Conservation (phyloP, 2,888 invertebrate species). For the Cerastoderma edule region DNA sequence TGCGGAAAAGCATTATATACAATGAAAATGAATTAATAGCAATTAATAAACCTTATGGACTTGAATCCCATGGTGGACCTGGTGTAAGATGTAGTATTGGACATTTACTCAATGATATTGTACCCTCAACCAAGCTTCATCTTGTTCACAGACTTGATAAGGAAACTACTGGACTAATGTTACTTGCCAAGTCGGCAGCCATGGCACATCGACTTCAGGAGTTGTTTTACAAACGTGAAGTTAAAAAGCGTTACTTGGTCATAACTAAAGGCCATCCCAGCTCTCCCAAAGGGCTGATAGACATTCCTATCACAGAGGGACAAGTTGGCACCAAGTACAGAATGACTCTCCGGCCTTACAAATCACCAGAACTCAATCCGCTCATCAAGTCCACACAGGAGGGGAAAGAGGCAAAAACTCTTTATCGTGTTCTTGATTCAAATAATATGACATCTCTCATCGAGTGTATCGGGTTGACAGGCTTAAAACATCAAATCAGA, state of each 20-base stretch:
- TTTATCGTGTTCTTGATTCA: constrained; percentile 80
- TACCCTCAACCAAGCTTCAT: constrained; percentile 66
- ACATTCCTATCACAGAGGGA: constrained; percentile 84
- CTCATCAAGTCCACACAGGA: constrained; percentile 56
- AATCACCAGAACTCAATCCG: constrained; percentile 57
- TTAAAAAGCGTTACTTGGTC: constrained; percentile 84
- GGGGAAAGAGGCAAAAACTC: constrained; percentile 43
- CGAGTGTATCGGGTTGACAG: constrained; percentile 83
- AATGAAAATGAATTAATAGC: constrained; percentile 84
- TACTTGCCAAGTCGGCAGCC: constrained; percentile 80
- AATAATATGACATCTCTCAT: constrained; percentile 81
- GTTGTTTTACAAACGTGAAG: constrained; percentile 82
- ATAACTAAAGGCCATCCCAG: constrained; percentile 85
- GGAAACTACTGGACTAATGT: constrained; percentile 82
- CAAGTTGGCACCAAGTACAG: constrained; percentile 75
- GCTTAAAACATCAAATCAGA: constrained; percentile 86
- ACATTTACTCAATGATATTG: constrained; percentile 67
- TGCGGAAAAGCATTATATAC: constrained; percentile 80
- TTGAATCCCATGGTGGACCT: constrained; percentile 82
- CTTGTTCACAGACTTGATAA: constrained; percentile 81
- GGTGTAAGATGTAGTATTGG: constrained; percentile 76
- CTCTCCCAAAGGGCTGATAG: constrained; percentile 83
- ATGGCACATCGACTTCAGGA: constrained; percentile 81
- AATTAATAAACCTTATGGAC: constrained; percentile 85
- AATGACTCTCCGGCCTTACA: constrained; percentile 68